Conservation (phyloP, 2,797 vertebrate genomes). For the Melanogrammus aeglefinus region DNA sequence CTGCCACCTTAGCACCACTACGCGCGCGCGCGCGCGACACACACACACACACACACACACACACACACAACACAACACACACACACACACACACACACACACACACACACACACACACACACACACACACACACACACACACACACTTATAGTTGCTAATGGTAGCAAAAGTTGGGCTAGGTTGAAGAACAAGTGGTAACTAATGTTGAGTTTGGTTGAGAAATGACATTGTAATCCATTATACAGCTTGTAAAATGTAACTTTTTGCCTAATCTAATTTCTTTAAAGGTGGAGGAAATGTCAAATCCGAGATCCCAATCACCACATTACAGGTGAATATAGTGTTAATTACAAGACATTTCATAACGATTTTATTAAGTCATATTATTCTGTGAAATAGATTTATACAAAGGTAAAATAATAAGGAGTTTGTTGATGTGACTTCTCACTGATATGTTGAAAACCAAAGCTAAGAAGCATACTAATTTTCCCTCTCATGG, state of each 20-base stretch:
- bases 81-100: too few species aligned
- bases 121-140: too few species aligned
- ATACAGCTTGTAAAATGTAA: neutral
- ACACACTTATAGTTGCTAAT: too few species aligned
- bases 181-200: too few species aligned
- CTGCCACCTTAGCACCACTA: too few species aligned
- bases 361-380: neutral
- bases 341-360: neutral
- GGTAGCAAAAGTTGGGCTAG: too few species aligned
- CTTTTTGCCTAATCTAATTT: constrained; percentile 9
- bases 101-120: too few species aligned
- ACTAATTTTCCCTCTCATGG: neutral
- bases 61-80: too few species aligned
- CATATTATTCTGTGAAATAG: neutral
- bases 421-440: neutral
- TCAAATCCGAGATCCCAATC: constrained; percentile 67
- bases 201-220: too few species aligned
- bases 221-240: too few species aligned
- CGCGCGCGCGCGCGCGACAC: too few species aligned
- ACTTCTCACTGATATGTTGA: neutral
- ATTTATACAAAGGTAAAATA: neutral
- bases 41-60: too few species aligned
- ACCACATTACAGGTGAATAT: constrained; percentile 64
- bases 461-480: neutral
- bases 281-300: constrained; percentile 65